Percentiles rank a stretch among this genome's conserved stretches.
Evolutionary conservation across 2,113 vertebrate species (phyloP).

Genomic region (Megaceryle maxima): DNA sequence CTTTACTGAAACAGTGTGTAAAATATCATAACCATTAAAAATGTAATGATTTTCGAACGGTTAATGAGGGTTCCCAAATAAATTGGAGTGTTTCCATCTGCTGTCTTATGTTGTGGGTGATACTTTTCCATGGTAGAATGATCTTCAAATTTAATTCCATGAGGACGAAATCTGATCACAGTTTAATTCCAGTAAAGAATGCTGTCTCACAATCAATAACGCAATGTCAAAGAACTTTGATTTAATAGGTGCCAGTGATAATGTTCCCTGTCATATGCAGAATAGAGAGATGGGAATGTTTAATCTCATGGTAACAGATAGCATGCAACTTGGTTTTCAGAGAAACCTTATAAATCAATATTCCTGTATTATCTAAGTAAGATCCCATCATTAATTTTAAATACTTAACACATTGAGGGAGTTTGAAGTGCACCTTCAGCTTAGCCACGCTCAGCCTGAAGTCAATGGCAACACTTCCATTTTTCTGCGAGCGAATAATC

Average conservation of each 20-base stretch:
- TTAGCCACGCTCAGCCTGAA: not conserved
- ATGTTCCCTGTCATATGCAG: constrained; percentile 42
- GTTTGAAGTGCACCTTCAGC: constrained; percentile 9
- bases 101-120: constrained; percentile 33
- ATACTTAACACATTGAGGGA: constrained; percentile 30
- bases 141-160: constrained; percentile 66
- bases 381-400: constrained; percentile 69
- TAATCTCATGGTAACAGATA: constrained; percentile 47
- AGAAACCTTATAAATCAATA: constrained; percentile 70
- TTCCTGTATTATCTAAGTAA: constrained; percentile 49
- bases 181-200: constrained; percentile 71
- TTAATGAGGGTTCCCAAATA: constrained; percentile 63
- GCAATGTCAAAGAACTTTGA: constrained; percentile 66
- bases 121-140: constrained; percentile 62
- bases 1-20: not conserved
- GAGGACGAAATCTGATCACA: constrained; percentile 69
- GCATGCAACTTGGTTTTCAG: constrained; percentile 1
- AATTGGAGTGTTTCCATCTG: constrained; percentile 69
- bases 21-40: constrained; percentile 45
- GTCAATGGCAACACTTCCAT: not conserved
- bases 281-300: constrained; percentile 36
- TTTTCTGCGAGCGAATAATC: not conserved
- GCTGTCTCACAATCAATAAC: constrained; percentile 72
- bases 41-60: constrained; percentile 44
- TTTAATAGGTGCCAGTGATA: constrained; percentile 63